These are phyloP conservation scores for Cantharis lateralis DNA, from an alignment of 2,888 invertebrate species.

Conservation along the genomic window DNA sequence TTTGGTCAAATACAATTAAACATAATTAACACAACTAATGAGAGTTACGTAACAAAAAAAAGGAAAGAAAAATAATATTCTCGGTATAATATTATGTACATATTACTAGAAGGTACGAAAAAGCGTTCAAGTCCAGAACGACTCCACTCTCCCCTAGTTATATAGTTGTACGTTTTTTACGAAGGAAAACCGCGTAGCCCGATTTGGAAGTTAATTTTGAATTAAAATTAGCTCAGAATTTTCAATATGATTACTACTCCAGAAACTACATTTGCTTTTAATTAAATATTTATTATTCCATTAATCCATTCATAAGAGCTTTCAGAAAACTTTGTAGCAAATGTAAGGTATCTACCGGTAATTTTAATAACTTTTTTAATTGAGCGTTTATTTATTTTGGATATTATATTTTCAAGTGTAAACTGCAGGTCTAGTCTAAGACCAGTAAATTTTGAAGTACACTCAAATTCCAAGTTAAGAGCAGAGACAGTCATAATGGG, in stretches of 20 bases:
- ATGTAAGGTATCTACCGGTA: background rate
- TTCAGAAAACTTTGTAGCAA: background rate
- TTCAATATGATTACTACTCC: background rate
- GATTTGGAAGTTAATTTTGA: background rate
- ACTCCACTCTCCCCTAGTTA: no score
- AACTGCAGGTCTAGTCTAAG: conserved; percentile 39
- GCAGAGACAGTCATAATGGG: conserved; percentile 41
- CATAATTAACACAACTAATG: no score
- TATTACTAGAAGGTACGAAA: no score
- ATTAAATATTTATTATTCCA: background rate
- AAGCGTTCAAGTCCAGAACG: no score
- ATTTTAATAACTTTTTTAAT: background rate
- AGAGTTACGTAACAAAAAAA: no score
- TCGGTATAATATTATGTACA: no score
- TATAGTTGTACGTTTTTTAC: background rate
- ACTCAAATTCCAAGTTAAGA: conserved; percentile 32
- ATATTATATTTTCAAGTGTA: conserved; percentile 23
- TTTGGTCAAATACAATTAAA: no score
- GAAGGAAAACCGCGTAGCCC: background rate
- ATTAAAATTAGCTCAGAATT: background rate
- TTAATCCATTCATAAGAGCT: background rate
- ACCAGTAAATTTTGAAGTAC: conserved; percentile 28
- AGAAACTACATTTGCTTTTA: background rate
- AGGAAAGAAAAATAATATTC: no score
- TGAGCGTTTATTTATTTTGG: background rate